Conservation (phyloP, 2,113 vertebrate genomes). For the Archilochus colubris region DNA sequence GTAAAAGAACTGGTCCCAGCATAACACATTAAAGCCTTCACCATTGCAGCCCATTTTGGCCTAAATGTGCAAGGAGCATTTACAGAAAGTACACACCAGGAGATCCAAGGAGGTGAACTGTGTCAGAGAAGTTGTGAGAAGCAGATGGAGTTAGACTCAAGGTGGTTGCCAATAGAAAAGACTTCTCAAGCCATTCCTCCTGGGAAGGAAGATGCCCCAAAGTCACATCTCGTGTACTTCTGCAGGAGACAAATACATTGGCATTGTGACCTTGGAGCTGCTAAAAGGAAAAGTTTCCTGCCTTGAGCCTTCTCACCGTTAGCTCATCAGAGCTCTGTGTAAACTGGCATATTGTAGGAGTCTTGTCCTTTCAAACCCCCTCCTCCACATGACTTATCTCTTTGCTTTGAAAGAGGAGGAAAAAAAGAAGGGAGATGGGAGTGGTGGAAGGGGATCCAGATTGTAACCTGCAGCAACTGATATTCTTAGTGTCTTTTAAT, state of each 20-base stretch:
- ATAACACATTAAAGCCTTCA: not conserved
- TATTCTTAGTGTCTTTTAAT: constrained; percentile 82
- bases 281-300: not conserved
- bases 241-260: not conserved
- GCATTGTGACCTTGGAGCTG: not conserved
- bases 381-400: not conserved
- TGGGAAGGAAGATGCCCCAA: not conserved
- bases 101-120: not conserved
- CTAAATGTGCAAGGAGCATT: not conserved
- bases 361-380: not conserved
- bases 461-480: constrained; percentile 73
- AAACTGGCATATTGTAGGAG: not conserved
- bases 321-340: not conserved
- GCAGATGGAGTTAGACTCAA: not conserved
- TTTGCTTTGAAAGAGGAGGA: constrained; percentile 39
- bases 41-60: not conserved
- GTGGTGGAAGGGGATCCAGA: constrained; percentile 44
- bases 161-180: not conserved
- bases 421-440: not conserved
- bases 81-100: not conserved
- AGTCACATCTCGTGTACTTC: not conserved
- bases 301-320: not conserved
- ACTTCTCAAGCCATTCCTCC: not conserved
- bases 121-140: not conserved
- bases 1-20: not conserved